Percentiles rank a stretch among this genome's conserved stretches.
Conservation (phyloP, 1,140 invertebrate species). For the Eurosta solidaginis region DNA sequence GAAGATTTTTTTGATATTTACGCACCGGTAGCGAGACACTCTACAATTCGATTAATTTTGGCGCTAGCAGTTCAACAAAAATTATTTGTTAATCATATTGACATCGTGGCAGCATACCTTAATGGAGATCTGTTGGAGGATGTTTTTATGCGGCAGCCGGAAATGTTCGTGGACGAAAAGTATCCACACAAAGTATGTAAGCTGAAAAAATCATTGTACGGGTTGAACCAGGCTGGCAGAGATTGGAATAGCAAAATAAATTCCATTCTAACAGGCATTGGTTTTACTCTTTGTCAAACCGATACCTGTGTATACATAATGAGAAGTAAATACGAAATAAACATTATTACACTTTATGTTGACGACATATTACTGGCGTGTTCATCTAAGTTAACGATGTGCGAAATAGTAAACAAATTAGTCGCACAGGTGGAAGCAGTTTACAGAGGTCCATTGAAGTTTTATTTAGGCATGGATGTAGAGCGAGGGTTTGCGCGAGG, state of each 20-base stretch:
- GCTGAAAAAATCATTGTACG: constrained; percentile 43
- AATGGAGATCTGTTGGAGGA: too few species aligned
- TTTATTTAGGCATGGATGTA: constrained; percentile 51
- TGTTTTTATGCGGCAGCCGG: too few species aligned
- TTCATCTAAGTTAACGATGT: constrained; percentile 32
- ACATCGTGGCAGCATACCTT: too few species aligned
- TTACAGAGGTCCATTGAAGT: constrained; percentile 37
- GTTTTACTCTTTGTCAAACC: constrained; percentile 30
- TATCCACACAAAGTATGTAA: constrained; percentile 29
- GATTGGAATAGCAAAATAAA: constrained; percentile 45
- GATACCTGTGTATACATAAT: constrained; percentile 37
- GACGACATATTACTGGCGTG: constrained; percentile 43
- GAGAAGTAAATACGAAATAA: background rate
- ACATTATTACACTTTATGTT: constrained; percentile 33
- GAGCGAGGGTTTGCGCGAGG: background rate
- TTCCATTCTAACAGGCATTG: constrained; percentile 35
- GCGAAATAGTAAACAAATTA: constrained; percentile 38
- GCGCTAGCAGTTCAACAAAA: too few species aligned
- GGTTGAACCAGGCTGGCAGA: constrained; percentile 46
- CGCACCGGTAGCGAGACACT: too few species aligned
- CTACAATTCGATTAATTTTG: too few species aligned
- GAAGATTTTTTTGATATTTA: constrained; percentile 57
- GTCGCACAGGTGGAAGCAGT: constrained; percentile 44
- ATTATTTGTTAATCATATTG: too few species aligned
- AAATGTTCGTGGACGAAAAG: too few species aligned